These are phyloP conservation scores for Oedothorax gibbosus DNA, from an alignment of 1,140 invertebrate species.

Conservation along the genomic window DNA sequence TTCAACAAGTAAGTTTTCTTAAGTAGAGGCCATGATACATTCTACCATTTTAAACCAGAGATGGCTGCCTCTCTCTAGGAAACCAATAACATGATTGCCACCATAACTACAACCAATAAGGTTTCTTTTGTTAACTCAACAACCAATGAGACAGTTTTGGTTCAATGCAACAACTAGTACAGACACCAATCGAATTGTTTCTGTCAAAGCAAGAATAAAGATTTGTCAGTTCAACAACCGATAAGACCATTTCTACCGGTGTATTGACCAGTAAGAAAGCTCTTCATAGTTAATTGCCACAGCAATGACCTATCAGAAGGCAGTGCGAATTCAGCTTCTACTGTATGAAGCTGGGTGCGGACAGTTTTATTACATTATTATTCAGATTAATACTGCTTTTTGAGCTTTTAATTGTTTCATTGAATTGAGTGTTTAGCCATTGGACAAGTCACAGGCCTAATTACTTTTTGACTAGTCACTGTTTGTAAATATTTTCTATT, in stretches of 20 bases:
- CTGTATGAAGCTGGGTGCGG: not conserved
- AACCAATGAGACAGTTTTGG: not conserved
- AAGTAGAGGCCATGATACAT: too few species aligned
- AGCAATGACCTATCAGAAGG: not conserved
- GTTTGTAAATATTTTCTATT: constrained; percentile 60
- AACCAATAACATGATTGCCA: too few species aligned
- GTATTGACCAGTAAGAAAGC: not conserved
- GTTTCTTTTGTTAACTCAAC: too few species aligned
- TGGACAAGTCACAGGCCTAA: constrained; percentile 54
- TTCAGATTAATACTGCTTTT: constrained; percentile 33
- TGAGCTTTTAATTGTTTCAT: constrained; percentile 28
- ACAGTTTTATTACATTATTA: not conserved
- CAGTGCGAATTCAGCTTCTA: not conserved
- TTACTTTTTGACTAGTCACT: constrained; percentile 59
- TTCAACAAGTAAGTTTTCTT: too few species aligned
- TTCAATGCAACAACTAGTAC: constrained; percentile 1
- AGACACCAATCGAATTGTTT: not conserved
- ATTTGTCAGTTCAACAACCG: too few species aligned
- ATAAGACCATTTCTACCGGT: not conserved
- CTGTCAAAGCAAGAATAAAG: too few species aligned
- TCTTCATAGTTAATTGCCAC: not conserved
- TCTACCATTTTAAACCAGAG: too few species aligned
- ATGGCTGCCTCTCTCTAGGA: too few species aligned
- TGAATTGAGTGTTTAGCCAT: constrained; percentile 31
- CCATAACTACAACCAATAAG: too few species aligned